Evolutionary conservation across 1,140 invertebrate genomes (phyloP).

Genomic region (Lasioglossum albipes): DNA sequence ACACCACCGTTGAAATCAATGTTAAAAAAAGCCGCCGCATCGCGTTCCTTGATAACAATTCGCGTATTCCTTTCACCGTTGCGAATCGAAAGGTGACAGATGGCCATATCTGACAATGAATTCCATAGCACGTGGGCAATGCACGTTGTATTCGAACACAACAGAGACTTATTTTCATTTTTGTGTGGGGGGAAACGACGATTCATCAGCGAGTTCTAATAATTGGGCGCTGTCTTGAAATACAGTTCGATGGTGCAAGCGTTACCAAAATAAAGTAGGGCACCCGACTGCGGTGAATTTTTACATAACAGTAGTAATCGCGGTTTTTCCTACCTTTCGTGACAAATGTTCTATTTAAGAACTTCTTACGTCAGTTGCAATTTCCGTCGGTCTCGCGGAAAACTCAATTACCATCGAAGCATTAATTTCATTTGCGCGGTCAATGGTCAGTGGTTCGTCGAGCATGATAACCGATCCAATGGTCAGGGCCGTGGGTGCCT

Average conservation of each 20-base stretch:
- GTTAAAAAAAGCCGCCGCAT: neutral
- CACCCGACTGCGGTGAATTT: neutral
- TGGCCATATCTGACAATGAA: conserved; percentile 29
- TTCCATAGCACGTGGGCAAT: conserved; percentile 39
- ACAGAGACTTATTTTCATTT: too few relatives aligned
- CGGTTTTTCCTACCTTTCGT: neutral
- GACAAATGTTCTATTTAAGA: too few relatives aligned
- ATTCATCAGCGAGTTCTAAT: too few relatives aligned
- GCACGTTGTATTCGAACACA: neutral
- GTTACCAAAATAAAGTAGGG: too few relatives aligned
- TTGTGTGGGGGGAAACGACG: too few relatives aligned
- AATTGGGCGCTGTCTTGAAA: too few relatives aligned
- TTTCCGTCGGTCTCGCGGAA: neutral
- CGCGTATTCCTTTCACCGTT: conserved; percentile 1
- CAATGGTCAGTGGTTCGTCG: too few relatives aligned
- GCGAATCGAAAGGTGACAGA: conserved; percentile 11
- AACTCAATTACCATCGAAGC: neutral
- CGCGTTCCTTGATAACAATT: neutral
- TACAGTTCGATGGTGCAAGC: too few relatives aligned
- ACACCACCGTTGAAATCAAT: neutral
- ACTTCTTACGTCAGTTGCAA: neutral
- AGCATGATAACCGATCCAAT: neutral
- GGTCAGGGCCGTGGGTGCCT: neutral
- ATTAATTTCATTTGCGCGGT: neutral
- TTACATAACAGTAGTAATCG: neutral